These are phyloP conservation scores for Saccostrea echinata DNA, from an alignment of 1,140 invertebrate genomes.

Conservation along the genomic window DNA sequence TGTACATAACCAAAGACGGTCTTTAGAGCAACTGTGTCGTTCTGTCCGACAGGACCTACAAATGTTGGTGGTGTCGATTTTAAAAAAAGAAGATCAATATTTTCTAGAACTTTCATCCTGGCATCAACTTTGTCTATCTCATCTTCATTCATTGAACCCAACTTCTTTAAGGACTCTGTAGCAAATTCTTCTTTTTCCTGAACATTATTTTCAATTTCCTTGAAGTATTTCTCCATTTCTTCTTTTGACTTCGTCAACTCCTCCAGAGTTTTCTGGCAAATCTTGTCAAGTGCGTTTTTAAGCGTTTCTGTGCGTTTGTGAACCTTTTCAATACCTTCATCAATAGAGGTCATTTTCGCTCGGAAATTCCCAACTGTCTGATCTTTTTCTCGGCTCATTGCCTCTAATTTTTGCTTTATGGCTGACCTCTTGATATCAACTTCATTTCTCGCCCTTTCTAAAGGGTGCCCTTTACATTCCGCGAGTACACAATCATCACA, in stretches of 20 bases:
- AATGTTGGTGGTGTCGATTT: neutral
- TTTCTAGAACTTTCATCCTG: neutral
- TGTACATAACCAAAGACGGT: neutral
- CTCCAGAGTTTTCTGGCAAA: neutral
- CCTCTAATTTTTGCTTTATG: neutral
- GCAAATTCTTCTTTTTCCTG: neutral
- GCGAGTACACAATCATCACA: neutral
- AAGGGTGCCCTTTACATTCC: neutral
- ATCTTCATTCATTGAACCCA: neutral
- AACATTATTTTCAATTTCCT: neutral
- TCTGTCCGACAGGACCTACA: neutral
- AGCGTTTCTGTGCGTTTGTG: neutral
- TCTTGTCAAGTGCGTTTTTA: neutral
- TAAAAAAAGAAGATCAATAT: neutral
- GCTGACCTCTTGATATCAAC: neutral
- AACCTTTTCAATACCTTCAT: slow-evolving; percentile 1
- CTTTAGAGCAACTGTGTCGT: neutral
- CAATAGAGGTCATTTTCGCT: neutral
- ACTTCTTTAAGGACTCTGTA: neutral
- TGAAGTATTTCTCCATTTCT: neutral
- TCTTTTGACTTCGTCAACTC: neutral
- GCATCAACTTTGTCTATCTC: neutral
- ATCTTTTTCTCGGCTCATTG: neutral
- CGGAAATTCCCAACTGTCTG: neutral
- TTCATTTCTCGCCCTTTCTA: neutral